These are phyloP conservation scores for Yponomeuta sedellus DNA, from an alignment of 2,888 invertebrate species.

Conservation along the genomic window DNA sequence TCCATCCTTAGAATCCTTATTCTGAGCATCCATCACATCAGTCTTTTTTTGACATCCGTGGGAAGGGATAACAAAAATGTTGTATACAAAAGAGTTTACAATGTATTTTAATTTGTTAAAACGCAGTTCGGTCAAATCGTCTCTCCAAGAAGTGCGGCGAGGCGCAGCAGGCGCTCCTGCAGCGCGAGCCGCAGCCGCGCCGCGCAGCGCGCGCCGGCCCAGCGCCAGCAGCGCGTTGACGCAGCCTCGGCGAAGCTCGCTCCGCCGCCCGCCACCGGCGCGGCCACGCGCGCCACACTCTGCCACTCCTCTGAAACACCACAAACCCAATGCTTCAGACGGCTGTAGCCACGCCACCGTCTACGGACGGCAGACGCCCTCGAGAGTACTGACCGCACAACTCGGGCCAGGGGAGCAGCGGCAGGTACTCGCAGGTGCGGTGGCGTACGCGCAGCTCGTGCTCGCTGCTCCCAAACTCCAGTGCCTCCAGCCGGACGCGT, in stretches of 20 bases:
- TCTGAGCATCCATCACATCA: no score
- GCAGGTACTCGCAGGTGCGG: not conserved
- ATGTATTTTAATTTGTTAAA: no score
- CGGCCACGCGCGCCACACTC: not conserved
- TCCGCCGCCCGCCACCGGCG: not conserved
- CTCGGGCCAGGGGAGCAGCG: not conserved
- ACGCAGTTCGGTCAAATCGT: not conserved
- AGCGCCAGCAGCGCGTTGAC: not conserved
- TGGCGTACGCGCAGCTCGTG: not conserved
- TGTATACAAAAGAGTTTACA: not conserved
- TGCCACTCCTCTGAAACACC: not conserved
- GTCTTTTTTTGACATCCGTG: no score
- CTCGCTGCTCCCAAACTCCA: not conserved
- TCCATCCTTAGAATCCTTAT: no score
- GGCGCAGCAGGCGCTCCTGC: not conserved
- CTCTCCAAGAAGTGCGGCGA: not conserved
- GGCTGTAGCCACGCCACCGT: not conserved
- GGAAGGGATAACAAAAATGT: no score
- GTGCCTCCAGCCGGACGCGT: conserved; percentile 2
- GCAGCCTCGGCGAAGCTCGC: not conserved
- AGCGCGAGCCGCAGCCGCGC: not conserved
- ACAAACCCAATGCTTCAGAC: not conserved
- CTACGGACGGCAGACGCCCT: not conserved
- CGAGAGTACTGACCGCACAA: not conserved
- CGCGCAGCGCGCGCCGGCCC: not conserved